Percentiles rank a stretch among this genome's conserved stretches.
phyloP scores from a whole-genome alignment of 1,140 invertebrate genomes.

The Thalassaphorura encarpata region DNA sequence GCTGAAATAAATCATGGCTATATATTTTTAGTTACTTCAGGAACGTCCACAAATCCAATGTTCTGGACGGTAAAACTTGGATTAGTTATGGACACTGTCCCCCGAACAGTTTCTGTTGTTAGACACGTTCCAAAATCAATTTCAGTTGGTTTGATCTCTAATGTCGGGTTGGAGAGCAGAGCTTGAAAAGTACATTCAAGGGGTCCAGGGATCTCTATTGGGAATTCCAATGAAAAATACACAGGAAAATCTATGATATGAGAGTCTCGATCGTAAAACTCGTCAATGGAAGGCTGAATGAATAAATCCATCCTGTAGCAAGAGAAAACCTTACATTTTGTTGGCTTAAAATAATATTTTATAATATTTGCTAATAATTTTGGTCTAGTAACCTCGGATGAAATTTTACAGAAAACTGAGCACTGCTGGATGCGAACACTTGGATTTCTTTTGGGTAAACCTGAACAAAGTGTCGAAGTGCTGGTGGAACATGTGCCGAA shows the following conservation, averaged over 20 bases:
- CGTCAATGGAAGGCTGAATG: background rate
- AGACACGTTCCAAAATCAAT: constrained; percentile 12
- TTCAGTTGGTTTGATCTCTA: constrained; percentile 3
- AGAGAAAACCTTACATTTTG: background rate
- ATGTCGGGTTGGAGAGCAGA: background rate
- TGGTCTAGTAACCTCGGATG: constrained; percentile 8
- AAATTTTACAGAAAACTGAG: constrained; percentile 7
- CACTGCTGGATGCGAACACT: background rate
- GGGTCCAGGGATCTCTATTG: background rate
- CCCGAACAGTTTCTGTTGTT: constrained; percentile 8
- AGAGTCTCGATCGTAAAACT: constrained; percentile 5
- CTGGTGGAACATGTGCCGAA: constrained; percentile 2
- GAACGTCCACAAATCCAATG: constrained; percentile 11
- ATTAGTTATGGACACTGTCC: background rate
- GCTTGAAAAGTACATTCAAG: constrained; percentile 10
- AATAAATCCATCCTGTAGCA: background rate
- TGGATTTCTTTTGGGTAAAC: background rate
- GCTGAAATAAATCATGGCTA: background rate
- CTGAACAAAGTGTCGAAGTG: background rate
- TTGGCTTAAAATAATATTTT: background rate
- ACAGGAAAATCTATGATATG: constrained; percentile 13
- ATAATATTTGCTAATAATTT: background rate
- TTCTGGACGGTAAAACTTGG: background rate
- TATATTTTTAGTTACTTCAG: background rate
- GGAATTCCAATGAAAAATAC: constrained; percentile 7